phyloP scores from a whole-genome alignment of 2,113 vertebrate species.

The Scortum barcoo region DNA sequence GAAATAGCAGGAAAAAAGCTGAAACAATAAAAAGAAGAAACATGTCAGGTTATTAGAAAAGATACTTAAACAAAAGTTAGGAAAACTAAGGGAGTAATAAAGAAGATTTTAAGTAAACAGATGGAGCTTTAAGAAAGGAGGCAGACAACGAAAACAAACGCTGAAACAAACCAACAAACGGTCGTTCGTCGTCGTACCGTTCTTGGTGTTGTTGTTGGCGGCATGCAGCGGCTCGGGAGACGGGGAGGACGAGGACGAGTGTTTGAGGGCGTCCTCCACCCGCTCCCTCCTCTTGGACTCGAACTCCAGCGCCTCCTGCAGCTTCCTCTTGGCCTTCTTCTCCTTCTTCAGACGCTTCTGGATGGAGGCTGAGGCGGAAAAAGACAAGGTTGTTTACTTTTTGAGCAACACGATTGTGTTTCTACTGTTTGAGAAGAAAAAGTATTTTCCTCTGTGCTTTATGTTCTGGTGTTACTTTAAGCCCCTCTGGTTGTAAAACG shows the following conservation, averaged over 20 bases:
- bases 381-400: not conserved
- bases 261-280: constrained; percentile 92
- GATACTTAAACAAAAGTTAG: not conserved
- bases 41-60: not conserved
- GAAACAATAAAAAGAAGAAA: not conserved
- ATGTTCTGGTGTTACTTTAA: too few relatives aligned
- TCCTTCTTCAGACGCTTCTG: constrained; percentile 98
- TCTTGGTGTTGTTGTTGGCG: constrained; percentile 82
- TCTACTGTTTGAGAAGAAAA: too few relatives aligned
- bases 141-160: not conserved
- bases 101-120: not conserved
- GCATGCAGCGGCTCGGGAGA: constrained; percentile 89
- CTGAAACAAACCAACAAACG: not conserved
- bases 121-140: not conserved
- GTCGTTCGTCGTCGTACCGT: constrained; percentile 20
- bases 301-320: constrained; percentile 97
- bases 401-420: too few relatives aligned
- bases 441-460: too few relatives aligned
- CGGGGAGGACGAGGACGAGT: constrained; percentile 89
- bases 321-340: constrained; percentile 97
- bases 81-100: not conserved
- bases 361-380: constrained; percentile 89
- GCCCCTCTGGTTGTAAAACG: not conserved
- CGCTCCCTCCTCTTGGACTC: constrained; percentile 94
- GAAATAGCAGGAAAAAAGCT: too few relatives aligned